Conservation (phyloP, 2,888 invertebrate genomes). For the Seira sanloemensis region DNA sequence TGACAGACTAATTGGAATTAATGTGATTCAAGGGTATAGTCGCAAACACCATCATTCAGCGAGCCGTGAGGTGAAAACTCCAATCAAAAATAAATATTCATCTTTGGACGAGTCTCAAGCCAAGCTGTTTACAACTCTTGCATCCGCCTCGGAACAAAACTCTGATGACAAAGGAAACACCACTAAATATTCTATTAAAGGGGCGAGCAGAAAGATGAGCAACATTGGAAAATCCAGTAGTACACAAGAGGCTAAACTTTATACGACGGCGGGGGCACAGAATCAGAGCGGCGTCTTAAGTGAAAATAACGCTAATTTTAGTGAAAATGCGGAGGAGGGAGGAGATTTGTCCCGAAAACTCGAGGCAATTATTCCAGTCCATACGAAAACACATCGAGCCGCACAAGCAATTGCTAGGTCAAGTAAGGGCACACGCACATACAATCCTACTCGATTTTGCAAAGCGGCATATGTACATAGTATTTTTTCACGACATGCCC, state of each 20-base stretch:
- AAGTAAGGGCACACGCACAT: slow-evolving; percentile 49
- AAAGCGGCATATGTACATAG: neutral
- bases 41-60: neutral
- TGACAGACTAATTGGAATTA: neutral
- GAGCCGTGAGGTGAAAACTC: neutral
- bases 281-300: neutral
- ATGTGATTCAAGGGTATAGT: slow-evolving; percentile 14
- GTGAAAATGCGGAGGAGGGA: neutral
- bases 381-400: slow-evolving; percentile 62
- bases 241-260: neutral
- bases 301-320: neutral
- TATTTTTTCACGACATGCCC: no score
- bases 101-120: neutral
- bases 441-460: neutral
- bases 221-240: neutral
- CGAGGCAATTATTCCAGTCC: slow-evolving; percentile 60
- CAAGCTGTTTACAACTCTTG: no score
- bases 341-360: slow-evolving; percentile 28
- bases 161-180: neutral
- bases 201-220: neutral
- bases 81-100: slow-evolving; percentile 8
- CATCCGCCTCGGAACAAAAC: neutral
- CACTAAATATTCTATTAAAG: neutral
- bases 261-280: neutral
- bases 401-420: slow-evolving; percentile 63